Percentiles rank a stretch among this genome's conserved stretches.
Evolutionary conservation across 2,113 vertebrate genomes (phyloP).

Genomic region (Ageneiosus marmoratus): DNA sequence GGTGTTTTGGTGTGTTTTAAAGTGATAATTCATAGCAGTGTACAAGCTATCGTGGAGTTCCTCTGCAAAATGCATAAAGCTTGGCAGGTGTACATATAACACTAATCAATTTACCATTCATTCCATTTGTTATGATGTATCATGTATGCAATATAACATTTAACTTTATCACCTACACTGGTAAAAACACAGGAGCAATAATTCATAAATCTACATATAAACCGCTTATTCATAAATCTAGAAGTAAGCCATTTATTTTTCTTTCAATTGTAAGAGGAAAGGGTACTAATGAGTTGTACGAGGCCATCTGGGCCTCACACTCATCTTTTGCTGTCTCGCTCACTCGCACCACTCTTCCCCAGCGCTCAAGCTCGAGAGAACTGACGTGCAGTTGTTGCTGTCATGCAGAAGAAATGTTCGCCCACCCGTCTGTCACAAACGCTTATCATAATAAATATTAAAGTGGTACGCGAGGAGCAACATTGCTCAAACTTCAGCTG

Average conservation of each 20-base stretch:
- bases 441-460: conserved; percentile 58
- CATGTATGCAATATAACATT: not conserved
- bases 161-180: not conserved
- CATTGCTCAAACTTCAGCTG: conserved; percentile 22
- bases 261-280: conserved; percentile 4
- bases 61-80: not conserved
- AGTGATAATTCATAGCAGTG: not conserved
- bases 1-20: not conserved
- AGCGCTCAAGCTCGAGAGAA: conserved; percentile 59
- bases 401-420: conserved; percentile 74
- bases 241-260: not conserved
- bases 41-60: not conserved
- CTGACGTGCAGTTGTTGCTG: conserved; percentile 69
- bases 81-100: not conserved
- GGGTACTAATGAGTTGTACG: conserved; percentile 3
- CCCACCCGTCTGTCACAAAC: conserved; percentile 77
- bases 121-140: not conserved
- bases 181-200: not conserved
- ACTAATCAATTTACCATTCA: not conserved
- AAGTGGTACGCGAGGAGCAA: conserved; percentile 14
- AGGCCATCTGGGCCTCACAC: conserved; percentile 23
- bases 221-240: too few species aligned
- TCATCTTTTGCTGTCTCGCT: conserved; percentile 54
- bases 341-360: conserved; percentile 67
- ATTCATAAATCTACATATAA: not conserved